A percentile compares a stretch with the other conserved stretches of the same genome.
Evolutionary conservation across 2,113 vertebrate species (phyloP).

Genomic region (Narcine bancroftii): DNA sequence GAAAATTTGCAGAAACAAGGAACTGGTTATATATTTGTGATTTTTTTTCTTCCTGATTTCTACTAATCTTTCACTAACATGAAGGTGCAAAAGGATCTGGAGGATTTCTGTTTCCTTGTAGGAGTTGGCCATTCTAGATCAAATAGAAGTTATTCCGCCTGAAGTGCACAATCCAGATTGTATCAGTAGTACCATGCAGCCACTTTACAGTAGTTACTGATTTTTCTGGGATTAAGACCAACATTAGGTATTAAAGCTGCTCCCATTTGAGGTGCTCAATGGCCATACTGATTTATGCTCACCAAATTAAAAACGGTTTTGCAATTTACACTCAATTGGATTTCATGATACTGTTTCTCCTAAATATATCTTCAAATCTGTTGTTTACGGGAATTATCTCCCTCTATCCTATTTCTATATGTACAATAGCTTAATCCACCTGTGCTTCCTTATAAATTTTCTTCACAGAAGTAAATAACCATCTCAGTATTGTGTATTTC

Average conservation of each 20-base stretch:
- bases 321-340: neutral
- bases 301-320: too few relatives aligned
- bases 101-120: neutral
- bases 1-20: neutral
- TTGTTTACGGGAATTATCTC: neutral
- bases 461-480: too few relatives aligned
- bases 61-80: neutral
- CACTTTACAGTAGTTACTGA: neutral
- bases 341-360: neutral
- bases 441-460: neutral
- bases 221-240: neutral
- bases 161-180: neutral
- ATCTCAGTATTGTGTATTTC: neutral
- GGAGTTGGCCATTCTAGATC: neutral
- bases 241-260: neutral
- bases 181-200: neutral
- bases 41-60: neutral
- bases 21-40: too few relatives aligned
- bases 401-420: neutral
- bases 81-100: neutral
- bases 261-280: neutral
- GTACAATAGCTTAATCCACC: neutral
- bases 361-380: neutral
- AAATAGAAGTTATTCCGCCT: neutral
- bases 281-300: neutral